Percentiles rank a stretch among this genome's conserved stretches.
Evolutionary conservation across 2,113 vertebrate species (phyloP).

Genomic region (Thermophis baileyi): DNA sequence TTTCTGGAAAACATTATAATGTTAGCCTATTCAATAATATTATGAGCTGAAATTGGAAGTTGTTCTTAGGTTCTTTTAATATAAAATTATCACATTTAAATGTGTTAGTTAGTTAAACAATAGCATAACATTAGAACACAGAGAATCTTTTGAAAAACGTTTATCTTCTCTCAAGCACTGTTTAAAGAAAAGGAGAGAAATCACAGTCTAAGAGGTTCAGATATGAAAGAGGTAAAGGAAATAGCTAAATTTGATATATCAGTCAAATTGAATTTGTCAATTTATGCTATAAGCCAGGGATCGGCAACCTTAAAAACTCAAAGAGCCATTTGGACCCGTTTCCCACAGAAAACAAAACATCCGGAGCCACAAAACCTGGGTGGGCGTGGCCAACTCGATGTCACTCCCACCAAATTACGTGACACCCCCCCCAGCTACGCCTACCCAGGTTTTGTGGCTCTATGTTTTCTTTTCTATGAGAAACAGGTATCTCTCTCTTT

Average conservation of each 20-base stretch:
- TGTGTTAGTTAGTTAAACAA: not conserved
- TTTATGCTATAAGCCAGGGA: no score
- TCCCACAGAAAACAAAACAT: no score
- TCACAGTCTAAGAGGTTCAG: not conserved
- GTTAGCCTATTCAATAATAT: not conserved
- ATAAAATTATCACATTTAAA: not conserved
- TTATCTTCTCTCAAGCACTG: not conserved
- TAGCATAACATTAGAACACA: not conserved
- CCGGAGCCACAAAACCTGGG: no score
- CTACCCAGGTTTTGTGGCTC: no score
- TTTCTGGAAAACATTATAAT: not conserved
- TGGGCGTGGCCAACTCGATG: no score
- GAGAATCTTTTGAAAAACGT: not conserved
- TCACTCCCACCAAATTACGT: no score
- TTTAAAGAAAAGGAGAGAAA: not conserved
- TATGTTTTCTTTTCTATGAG: no score
- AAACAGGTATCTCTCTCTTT: no score
- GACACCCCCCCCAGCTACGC: no score
- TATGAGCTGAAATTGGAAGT: not conserved
- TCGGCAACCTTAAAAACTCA: no score
- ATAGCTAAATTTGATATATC: not conserved
- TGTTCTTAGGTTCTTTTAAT: not conserved
- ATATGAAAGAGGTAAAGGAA: not conserved
- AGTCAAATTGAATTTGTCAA: not conserved
- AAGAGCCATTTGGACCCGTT: no score